Conservation (phyloP, 2,888 invertebrate genomes). For the Hyposoter didymator region DNA sequence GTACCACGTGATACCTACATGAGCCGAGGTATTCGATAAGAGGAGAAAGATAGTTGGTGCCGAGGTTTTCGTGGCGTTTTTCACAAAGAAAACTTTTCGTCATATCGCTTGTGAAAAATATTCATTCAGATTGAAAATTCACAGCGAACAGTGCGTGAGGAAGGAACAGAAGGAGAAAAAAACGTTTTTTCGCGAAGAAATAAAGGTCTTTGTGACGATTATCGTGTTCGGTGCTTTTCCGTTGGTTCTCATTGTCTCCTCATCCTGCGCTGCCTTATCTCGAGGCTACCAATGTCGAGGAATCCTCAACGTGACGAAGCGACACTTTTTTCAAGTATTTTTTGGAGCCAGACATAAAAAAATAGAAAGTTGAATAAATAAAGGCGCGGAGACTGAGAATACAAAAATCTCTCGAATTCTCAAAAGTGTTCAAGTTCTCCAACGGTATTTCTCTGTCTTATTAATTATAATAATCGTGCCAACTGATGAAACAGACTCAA, state of each 20-base stretch:
- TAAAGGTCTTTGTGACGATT: background rate
- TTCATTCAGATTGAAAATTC: background rate
- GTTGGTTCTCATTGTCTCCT: background rate
- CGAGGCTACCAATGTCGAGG: background rate
- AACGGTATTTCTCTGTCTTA: background rate
- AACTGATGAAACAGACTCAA: background rate
- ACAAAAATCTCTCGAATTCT: background rate
- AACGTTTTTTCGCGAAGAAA: background rate
- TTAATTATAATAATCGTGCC: slow-evolving; percentile 4
- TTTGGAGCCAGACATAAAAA: background rate
- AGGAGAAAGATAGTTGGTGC: slow-evolving; percentile 21
- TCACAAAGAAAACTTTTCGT: background rate
- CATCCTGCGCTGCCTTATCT: slow-evolving; percentile 4
- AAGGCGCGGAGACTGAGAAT: background rate
- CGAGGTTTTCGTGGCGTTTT: slow-evolving; percentile 30
- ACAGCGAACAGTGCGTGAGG: background rate
- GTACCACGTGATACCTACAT: slow-evolving; percentile 34
- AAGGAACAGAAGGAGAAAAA: background rate
- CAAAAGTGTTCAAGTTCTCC: background rate
- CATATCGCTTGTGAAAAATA: background rate
- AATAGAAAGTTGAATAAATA: background rate
- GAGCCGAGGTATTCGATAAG: slow-evolving; percentile 30
- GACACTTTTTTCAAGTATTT: background rate
- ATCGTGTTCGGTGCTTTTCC: background rate
- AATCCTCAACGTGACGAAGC: slow-evolving; percentile 8